Conservation (phyloP, 2,888 invertebrate species). For the Argynnis bischoffii region DNA sequence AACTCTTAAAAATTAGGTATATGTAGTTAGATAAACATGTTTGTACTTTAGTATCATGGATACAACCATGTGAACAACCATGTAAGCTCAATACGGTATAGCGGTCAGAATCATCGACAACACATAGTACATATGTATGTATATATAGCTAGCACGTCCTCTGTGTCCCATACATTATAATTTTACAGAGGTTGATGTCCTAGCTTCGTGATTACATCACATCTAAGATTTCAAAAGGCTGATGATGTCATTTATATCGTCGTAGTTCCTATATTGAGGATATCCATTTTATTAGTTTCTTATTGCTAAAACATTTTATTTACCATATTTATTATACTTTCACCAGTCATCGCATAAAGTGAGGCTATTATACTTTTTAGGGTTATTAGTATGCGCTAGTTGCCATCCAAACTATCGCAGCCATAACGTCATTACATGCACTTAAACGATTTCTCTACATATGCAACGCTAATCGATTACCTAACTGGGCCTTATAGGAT, state of each 20-base stretch:
- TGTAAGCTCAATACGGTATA: too few species aligned
- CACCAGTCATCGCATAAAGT: conserved; percentile 31
- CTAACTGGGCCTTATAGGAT: conserved; percentile 27
- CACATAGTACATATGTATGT: too few species aligned
- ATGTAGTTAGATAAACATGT: too few species aligned
- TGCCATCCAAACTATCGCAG: conserved; percentile 49
- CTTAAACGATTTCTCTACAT: conserved; percentile 59
- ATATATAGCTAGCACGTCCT: too few species aligned
- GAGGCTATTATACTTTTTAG: conserved; percentile 18
- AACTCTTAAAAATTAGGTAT: too few species aligned
- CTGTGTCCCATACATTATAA: not conserved
- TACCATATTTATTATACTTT: conserved; percentile 37
- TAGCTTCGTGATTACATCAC: conserved; percentile 38
- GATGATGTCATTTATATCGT: conserved; percentile 54
- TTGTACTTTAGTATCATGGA: too few species aligned
- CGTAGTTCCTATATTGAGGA: conserved; percentile 40
- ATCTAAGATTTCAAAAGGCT: conserved; percentile 37
- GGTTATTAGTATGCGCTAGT: conserved; percentile 52
- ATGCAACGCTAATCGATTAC: conserved; percentile 48
- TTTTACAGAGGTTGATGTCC: conserved; percentile 8
- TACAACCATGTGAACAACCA: too few species aligned
- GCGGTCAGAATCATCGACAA: too few species aligned
- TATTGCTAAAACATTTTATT: conserved; percentile 35
- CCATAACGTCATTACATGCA: conserved; percentile 49
- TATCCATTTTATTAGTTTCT: conserved; percentile 37